These are phyloP conservation scores for Pyrrhia umbra DNA, from an alignment of 2,888 invertebrate species.

Conservation along the genomic window DNA sequence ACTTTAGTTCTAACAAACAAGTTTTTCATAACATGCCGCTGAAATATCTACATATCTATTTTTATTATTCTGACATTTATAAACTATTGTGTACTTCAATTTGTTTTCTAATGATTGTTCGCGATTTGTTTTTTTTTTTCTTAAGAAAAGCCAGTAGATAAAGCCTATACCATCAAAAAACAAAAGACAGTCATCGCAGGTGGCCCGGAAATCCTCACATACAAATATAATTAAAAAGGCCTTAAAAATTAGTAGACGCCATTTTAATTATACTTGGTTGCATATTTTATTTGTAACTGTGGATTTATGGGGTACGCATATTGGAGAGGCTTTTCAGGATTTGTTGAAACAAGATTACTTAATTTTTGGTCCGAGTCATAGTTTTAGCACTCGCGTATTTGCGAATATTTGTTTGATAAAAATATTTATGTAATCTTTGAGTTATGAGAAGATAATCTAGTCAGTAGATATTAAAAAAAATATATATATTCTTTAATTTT, in stretches of 20 bases:
- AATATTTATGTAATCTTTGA: too few relatives aligned
- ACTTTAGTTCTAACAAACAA: too few relatives aligned
- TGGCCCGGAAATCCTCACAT: constrained; percentile 67
- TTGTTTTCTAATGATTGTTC: too few relatives aligned
- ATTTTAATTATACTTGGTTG: constrained; percentile 45
- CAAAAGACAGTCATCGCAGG: constrained; percentile 56
- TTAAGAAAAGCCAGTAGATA: constrained; percentile 15
- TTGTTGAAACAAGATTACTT: background rate
- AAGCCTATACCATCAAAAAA: constrained; percentile 10
- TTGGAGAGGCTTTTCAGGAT: constrained; percentile 1
- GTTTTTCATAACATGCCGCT: too few relatives aligned
- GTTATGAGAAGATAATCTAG: too few relatives aligned
- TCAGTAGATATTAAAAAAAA: too few relatives aligned
- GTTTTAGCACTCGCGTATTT: too few relatives aligned
- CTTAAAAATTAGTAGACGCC: constrained; percentile 63
- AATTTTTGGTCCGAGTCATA: background rate
- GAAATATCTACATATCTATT: too few relatives aligned
- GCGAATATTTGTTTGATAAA: too few relatives aligned
- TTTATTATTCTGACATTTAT: too few relatives aligned
- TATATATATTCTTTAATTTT: too few relatives aligned
- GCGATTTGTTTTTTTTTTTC: background rate
- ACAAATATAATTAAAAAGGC: constrained; percentile 67
- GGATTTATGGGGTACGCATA: background rate
- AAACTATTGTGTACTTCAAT: too few relatives aligned
- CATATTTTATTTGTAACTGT: constrained; percentile 29